These are phyloP conservation scores for Solen grandis DNA, from an alignment of 1,140 invertebrate species.

Conservation along the genomic window DNA sequence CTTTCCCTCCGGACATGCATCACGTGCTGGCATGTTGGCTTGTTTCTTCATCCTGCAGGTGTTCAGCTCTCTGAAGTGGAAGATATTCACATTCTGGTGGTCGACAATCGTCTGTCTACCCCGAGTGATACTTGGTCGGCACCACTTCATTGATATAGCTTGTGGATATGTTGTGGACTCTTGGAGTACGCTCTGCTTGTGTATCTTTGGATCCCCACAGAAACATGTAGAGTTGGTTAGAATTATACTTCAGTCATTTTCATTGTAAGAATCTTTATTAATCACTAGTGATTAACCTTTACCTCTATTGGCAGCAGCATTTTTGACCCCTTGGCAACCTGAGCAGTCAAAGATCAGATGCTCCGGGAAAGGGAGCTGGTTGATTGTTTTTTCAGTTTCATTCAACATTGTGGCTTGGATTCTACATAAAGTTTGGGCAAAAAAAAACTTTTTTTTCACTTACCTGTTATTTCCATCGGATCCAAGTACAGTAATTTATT, in stretches of 20 bases:
- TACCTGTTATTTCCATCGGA: too few species aligned
- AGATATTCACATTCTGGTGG: constrained; percentile 87
- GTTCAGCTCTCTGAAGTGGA: constrained; percentile 48
- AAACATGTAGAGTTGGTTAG: constrained; percentile 64
- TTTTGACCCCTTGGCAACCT: too few species aligned
- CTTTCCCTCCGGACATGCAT: constrained; percentile 98
- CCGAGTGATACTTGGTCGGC: constrained; percentile 89
- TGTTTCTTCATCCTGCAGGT: constrained; percentile 80
- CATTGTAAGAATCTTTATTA: too few species aligned
- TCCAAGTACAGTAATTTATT: too few species aligned
- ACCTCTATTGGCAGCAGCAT: too few species aligned
- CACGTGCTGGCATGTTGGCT: constrained; percentile 89
- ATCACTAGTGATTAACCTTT: too few species aligned
- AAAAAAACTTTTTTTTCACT: too few species aligned
- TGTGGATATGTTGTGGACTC: constrained; percentile 88
- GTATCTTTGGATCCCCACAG: constrained; percentile 67
- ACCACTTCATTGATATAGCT: constrained; percentile 93
- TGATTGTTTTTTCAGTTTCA: too few species aligned
- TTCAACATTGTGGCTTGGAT: too few species aligned
- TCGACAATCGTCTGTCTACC: constrained; percentile 88
- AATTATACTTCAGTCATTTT: constrained; percentile 73
- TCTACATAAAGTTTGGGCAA: too few species aligned
- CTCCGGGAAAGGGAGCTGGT: too few species aligned
- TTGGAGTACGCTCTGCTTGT: constrained; percentile 86
- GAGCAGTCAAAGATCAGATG: too few species aligned